Evolutionary conservation across 2,113 vertebrate species (phyloP).

Genomic region (Alectura lathami): DNA sequence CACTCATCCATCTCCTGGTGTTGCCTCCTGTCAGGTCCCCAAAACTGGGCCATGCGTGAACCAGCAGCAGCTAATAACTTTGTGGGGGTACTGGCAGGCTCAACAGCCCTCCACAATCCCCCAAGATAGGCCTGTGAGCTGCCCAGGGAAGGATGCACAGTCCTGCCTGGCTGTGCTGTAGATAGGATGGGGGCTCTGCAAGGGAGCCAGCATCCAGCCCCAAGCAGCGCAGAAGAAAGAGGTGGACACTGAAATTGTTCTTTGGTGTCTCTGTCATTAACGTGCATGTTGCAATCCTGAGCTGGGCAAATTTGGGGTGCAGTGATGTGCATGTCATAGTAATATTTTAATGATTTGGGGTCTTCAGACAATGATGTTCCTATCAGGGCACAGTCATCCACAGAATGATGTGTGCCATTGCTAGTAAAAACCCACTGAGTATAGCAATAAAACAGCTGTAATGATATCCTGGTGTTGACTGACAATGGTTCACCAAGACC

Average conservation of each 20-base stretch:
- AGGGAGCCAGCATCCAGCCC: accelerated
- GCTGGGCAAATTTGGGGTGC: neutral
- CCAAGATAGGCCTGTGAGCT: accelerated
- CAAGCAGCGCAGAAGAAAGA: accelerated
- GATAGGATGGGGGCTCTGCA: accelerated
- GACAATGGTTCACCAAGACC: neutral
- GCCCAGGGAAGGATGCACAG: accelerated
- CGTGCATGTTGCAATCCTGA: accelerated
- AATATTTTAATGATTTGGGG: neutral
- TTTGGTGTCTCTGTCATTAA: accelerated
- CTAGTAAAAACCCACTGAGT: neutral
- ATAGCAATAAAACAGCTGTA: neutral
- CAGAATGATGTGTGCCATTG: neutral
- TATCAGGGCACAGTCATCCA: neutral
- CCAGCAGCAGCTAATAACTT: accelerated
- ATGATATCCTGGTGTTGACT: neutral
- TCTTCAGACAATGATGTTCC: neutral
- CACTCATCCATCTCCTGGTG: accelerated
- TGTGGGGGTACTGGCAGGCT: accelerated
- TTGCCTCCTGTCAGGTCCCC: neutral
- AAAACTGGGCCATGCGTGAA: accelerated
- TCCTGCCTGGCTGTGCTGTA: accelerated
- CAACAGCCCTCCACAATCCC: accelerated
- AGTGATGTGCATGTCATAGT: accelerated
- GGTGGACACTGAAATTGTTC: accelerated